A percentile compares a stretch with the other conserved stretches of the same genome.
Evolutionary conservation across 2,113 vertebrate species (phyloP).

Genomic region (Ovis aries): ARS-UI_Ramb_v3.0 NC_056061.1:33953501-33954000

Average conservation of each 20-base stretch:
- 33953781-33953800: neutral
- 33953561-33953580: neutral
- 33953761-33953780: neutral
- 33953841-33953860: neutral
- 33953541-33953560: neutral
- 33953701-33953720: neutral
- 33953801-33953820: neutral
- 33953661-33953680: neutral
- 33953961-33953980: neutral
- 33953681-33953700: neutral
- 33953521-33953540: neutral
- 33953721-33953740: neutral
- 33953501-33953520: neutral
- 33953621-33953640: neutral
- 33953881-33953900: no score
- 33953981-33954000: neutral
- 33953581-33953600: neutral
- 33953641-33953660: neutral
- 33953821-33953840: neutral
- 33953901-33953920: neutral
- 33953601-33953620: neutral
- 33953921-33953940: neutral
- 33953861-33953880: no score
- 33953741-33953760: neutral
- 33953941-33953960: neutral